A percentile compares a stretch with the other conserved stretches of the same genome.
These are phyloP conservation scores for Ia io DNA, from an alignment of 2,113 vertebrate genomes.

Conservation along the genomic window DNA sequence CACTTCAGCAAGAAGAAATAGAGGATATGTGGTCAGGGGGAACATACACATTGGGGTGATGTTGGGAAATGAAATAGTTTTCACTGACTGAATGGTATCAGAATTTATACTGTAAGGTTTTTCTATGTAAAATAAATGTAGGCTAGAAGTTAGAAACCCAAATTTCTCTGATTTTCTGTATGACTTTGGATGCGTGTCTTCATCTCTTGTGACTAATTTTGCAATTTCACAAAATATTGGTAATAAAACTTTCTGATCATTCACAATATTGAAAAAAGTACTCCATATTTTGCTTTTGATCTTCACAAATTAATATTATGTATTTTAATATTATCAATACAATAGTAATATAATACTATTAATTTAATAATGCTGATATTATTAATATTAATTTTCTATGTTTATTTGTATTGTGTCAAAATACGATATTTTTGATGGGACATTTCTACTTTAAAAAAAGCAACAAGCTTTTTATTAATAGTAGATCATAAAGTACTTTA, in stretches of 20 bases:
- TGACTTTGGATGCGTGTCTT: not conserved
- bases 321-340: not conserved
- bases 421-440: not conserved
- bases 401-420: not conserved
- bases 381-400: not conserved
- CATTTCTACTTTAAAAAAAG: not conserved
- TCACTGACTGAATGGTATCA: not conserved
- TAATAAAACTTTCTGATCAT: not conserved
- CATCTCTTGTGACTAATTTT: not conserved
- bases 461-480: not conserved
- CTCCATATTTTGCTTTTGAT: not conserved
- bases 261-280: not conserved
- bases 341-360: no score
- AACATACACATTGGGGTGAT: not conserved
- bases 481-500: not conserved
- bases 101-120: not conserved
- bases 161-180: not conserved
- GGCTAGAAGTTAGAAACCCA: not conserved
- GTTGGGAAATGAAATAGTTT: not conserved
- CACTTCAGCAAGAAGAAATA: not conserved
- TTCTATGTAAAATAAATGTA: not conserved
- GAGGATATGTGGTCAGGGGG: not conserved
- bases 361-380: not conserved
- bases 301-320: not conserved
- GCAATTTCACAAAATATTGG: not conserved